phyloP scores from a whole-genome alignment of 2,888 invertebrate species.

The Diadegma fenestrale region DNA sequence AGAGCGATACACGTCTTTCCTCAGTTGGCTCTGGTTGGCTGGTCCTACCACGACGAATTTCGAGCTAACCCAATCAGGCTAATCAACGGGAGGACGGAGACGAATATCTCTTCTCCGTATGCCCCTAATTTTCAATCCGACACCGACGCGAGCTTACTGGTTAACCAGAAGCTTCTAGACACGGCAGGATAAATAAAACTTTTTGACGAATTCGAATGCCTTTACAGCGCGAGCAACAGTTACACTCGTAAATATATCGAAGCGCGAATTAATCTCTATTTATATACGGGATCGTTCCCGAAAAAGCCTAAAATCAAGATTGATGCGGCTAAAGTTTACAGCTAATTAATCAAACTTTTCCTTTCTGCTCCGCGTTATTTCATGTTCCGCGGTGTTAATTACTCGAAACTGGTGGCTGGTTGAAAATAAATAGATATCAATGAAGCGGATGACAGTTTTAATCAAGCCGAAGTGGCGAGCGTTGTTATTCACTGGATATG shows the following conservation, averaged over 20 bases:
- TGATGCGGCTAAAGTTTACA: conserved; percentile 15
- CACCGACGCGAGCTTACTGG: conserved; percentile 19
- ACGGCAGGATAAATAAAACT: conserved; percentile 29
- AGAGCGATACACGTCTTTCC: conserved; percentile 48
- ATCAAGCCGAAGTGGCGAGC: not conserved
- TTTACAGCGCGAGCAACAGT: not conserved
- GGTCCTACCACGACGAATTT: conserved; percentile 46
- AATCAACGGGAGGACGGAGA: conserved; percentile 64
- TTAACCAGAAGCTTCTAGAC: conserved; percentile 13
- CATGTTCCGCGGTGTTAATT: not conserved
- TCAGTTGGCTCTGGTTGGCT: conserved; percentile 17
- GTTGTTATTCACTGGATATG: not conserved
- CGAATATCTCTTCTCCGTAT: conserved; percentile 43
- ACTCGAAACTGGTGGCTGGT: not conserved
- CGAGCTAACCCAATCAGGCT: conserved; percentile 61
- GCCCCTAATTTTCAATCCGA: conserved; percentile 44
- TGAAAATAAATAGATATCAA: not conserved
- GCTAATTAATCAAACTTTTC: conserved; percentile 4
- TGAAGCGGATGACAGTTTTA: not conserved
- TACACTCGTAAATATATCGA: not conserved
- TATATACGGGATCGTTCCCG: not conserved
- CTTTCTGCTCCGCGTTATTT: not conserved
- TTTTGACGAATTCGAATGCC: conserved; percentile 19
- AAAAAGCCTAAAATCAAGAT: conserved; percentile 40
- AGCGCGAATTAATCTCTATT: not conserved